These are phyloP conservation scores for Xenopus petersii DNA, from an alignment of 2,797 vertebrate genomes.

Conservation along the genomic window DNA sequence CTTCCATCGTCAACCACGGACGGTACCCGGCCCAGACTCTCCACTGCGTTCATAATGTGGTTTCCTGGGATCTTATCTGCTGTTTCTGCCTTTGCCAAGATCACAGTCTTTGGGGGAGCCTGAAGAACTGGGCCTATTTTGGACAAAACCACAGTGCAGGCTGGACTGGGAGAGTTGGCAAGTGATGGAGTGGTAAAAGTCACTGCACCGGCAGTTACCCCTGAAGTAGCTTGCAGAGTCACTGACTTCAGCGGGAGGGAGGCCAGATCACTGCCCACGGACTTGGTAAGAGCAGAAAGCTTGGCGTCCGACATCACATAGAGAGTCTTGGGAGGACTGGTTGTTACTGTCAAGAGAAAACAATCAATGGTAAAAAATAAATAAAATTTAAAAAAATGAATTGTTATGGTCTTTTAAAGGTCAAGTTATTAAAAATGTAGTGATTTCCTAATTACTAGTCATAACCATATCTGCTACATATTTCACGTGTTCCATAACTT, in stretches of 20 bases:
- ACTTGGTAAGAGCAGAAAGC: constrained; percentile 54
- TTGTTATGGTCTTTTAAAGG: too few relatives aligned
- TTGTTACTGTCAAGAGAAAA: constrained; percentile 56
- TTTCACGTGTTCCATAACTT: too few relatives aligned
- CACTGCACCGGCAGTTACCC: constrained; percentile 13
- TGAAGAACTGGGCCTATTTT: constrained; percentile 55
- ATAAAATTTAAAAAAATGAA: not conserved
- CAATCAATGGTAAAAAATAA: not conserved
- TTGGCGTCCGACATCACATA: constrained; percentile 50
- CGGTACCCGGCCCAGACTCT: constrained; percentile 55
- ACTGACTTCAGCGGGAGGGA: constrained; percentile 43
- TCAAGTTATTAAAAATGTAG: too few relatives aligned
- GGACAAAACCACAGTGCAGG: constrained; percentile 40
- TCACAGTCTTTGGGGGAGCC: constrained; percentile 45
- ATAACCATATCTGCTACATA: too few relatives aligned
- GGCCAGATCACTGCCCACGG: constrained; percentile 51
- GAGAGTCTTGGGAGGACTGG: constrained; percentile 59
- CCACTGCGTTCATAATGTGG: constrained; percentile 30
- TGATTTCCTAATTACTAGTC: too few relatives aligned
- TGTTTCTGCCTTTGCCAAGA: constrained; percentile 44
- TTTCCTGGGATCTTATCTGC: constrained; percentile 15
- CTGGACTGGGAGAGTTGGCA: constrained; percentile 33
- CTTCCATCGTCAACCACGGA: constrained; percentile 53
- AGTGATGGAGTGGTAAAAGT: constrained; percentile 44
- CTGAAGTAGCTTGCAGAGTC: constrained; percentile 36